phyloP scores from a whole-genome alignment of 2,888 invertebrate species.

The Drosophila rellima region DNA sequence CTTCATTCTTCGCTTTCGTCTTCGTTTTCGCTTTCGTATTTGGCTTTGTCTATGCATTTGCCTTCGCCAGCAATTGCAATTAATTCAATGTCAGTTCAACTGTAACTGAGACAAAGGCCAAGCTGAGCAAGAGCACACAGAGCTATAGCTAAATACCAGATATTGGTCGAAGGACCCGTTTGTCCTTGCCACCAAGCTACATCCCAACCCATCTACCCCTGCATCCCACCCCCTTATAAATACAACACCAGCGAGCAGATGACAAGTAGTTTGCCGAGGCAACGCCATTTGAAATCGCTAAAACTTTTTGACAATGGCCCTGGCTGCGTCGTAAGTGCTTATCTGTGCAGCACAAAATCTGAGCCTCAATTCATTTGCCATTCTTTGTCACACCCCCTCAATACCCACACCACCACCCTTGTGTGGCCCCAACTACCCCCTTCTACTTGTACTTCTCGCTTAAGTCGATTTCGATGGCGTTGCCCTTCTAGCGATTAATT shows the following conservation, averaged over 20 bases:
- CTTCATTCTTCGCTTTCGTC: slow-evolving; percentile 21
- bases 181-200: slow-evolving; percentile 15
- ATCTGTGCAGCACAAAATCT: slow-evolving; percentile 62
- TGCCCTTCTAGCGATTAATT: slow-evolving; percentile 56
- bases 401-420: neutral
- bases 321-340: slow-evolving; percentile 48
- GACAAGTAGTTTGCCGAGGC: slow-evolving; percentile 61
- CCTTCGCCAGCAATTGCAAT: slow-evolving; percentile 53
- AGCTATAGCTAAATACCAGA: slow-evolving; percentile 29
- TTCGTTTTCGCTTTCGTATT: neutral
- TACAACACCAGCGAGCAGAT: slow-evolving; percentile 30
- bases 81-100: slow-evolving; percentile 69
- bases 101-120: slow-evolving; percentile 64
- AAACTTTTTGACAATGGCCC: slow-evolving; percentile 67
- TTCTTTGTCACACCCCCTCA: slow-evolving; percentile 4
- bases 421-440: neutral
- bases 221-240: neutral
- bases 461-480: slow-evolving; percentile 50
- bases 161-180: slow-evolving; percentile 24
- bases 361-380: slow-evolving; percentile 63
- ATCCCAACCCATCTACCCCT: neutral
- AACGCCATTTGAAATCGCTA: slow-evolving; percentile 62
- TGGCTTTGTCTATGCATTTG: neutral
- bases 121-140: slow-evolving; percentile 23
- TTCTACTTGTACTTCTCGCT: slow-evolving; percentile 7